phyloP scores from a whole-genome alignment of 1,140 invertebrate species.

The Argopecten irradians region DNA sequence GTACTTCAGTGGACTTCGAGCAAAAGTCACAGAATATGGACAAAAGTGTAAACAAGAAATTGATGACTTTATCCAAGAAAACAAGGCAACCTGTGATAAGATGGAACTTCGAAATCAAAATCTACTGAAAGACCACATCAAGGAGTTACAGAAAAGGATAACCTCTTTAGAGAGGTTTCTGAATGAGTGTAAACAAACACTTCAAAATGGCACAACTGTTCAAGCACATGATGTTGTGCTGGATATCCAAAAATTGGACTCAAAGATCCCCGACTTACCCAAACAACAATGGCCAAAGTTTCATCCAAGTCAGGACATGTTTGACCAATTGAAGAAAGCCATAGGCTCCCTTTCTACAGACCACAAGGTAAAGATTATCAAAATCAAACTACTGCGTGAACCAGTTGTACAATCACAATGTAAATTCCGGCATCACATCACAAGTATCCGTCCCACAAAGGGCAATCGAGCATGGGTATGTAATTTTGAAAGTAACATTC shows the following conservation, averaged over 20 bases:
- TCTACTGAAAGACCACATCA: background rate
- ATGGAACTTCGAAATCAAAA: background rate
- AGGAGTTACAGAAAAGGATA: background rate
- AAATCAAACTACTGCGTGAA: background rate
- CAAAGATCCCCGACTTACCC: background rate
- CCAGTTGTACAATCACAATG: background rate
- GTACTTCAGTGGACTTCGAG: background rate
- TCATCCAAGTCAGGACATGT: background rate
- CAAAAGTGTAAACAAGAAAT: background rate
- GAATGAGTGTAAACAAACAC: conserved; percentile 5
- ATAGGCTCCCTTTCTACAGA: background rate
- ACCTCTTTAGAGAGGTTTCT: background rate
- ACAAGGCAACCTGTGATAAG: background rate
- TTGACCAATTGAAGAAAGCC: background rate
- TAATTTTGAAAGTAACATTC: background rate
- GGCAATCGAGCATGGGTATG: background rate
- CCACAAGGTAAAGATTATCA: background rate
- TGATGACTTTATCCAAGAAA: background rate
- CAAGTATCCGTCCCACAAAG: background rate
- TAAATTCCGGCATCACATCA: background rate
- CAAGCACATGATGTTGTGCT: background rate
- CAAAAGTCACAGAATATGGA: background rate
- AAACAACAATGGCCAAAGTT: background rate
- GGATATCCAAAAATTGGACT: background rate
- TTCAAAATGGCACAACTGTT: background rate